Evolutionary conservation across 2,113 vertebrate genomes (phyloP), one percentile per base, ranked within the genome.

Genomic region (Helogale parvula): DNA sequence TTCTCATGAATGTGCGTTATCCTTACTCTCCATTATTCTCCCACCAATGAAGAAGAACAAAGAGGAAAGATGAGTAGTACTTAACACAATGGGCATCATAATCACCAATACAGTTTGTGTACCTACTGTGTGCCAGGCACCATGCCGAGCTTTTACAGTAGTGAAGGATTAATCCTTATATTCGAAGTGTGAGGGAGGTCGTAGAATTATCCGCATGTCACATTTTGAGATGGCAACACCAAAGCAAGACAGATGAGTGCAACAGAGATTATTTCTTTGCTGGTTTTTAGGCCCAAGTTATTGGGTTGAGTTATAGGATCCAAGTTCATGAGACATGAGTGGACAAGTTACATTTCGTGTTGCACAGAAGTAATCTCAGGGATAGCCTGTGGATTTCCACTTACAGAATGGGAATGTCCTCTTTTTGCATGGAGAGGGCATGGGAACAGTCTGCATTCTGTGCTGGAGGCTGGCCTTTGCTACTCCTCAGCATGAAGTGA

Each of bases 51-150:
- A 69, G 29, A 38, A 47, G 29, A 38, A 47, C 84, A 95, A 50
- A 85, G 2, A 81, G 60, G 60, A 63, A 66, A 82, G 15, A 69
- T n/a, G 54, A 63, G 27, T 45, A 17, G 31, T 38, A 38, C 23
- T 79, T 89, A 60, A 47, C 87, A 84, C 29, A 41, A 19, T 25
- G 17, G 29, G 21, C 80, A 47, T 88, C 17, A 21, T 31, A 71
- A 66, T 92, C 47, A 63, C 41, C 54, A 69, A 13, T 27, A 54
- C 0, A 0, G 63, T 63, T 31, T 54, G n/a, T 92, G 21, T 14
- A 74, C 79, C 92, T 96, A 86, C 92, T 95, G 38, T 65, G 68
- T 96, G 82, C 82, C 72, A 94, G 60, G 87, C n/a, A 63, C 35
- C 66, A 47, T 57, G 60, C 72, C 35, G 68, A 89, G 31, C n/a